Percentiles rank a stretch among this genome's conserved stretches.
These are phyloP conservation scores for Anhinga rufa DNA, from an alignment of 2,113 vertebrate genomes.

Conservation along the genomic window DNA sequence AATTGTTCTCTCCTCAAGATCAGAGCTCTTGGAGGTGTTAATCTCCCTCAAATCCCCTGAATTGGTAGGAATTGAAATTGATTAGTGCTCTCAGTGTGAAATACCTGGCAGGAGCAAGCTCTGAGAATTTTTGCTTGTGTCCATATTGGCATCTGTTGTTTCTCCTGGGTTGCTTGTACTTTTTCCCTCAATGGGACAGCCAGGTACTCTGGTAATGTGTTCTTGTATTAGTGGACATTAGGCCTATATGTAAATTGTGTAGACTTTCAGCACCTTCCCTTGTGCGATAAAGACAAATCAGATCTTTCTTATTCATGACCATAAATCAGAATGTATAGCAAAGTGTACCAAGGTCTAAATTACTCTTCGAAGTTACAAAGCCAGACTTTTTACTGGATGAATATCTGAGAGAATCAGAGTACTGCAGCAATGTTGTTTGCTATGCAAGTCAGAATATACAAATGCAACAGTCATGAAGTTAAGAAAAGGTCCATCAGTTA, in stretches of 20 bases:
- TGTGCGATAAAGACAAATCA: background rate
- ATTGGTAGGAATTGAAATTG: constrained; percentile 3
- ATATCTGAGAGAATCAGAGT: background rate
- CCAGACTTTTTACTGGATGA: background rate
- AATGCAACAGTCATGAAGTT: background rate
- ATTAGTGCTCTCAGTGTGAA: background rate
- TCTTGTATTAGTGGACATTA: background rate
- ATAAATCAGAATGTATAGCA: background rate
- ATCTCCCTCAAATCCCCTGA: background rate
- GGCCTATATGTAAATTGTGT: background rate
- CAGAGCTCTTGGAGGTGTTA: background rate
- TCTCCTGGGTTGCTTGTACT: background rate
- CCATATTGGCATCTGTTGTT: background rate
- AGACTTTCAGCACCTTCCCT: background rate
- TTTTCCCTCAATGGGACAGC: background rate
- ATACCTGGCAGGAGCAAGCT: background rate
- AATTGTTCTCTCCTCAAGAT: background rate
- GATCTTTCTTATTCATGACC: background rate
- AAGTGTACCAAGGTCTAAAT: background rate
- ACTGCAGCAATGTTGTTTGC: background rate
- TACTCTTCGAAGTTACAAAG: background rate
- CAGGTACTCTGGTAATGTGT: background rate
- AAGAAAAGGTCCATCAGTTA: background rate
- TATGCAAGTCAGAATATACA: background rate
- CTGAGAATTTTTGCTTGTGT: background rate